Evolutionary conservation across 2,113 vertebrate species (phyloP), one percentile per base, ranked within the genome.

Genomic region (Cricetomys ansorgei): DNA sequence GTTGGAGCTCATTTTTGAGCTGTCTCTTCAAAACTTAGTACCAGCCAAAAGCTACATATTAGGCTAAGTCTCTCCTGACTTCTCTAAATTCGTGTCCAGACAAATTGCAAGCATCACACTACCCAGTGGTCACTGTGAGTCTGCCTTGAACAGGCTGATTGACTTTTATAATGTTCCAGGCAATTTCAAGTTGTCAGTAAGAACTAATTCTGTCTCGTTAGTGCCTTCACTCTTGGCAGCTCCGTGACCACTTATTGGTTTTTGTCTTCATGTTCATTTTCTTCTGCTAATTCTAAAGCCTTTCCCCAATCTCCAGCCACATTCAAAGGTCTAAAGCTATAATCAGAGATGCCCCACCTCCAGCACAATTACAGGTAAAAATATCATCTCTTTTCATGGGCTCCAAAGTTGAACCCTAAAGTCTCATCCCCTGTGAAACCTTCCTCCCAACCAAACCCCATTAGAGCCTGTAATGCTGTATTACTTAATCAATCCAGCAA

Each of bases 401-500:
- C 86, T 94, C 80, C 96, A 72, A 97, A 96, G 94, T 43, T 98
- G 98, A 98, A 96, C 97, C 98, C 89, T 87, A 40, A 97, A 95
- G 79, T 95, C 90, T 88, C 53, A 55, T 90, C 93, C 65, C 88
- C 92, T 77, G 43, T 7, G 59, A 85, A 97, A 96, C 70, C 94
- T 96, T 79, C 72, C 93, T 89, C 79, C 92, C 90, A 87, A 88
- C 91, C 97, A 96, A 97, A 98, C 97, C 94, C 94, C 0, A 92
- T 97, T 96, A 97, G 88, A 95, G 65, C 89, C 98, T 96, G 84
- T 55, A 77, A 97, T 96, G 94, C 96, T 88, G 89, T 98, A 98
- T 98, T 96, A 96, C 97, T 97, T 98, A 98, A 98, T 98, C 98
- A 98, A 97, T 98, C 97, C 94, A 95, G 95, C 88, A 92, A 84